A percentile compares a stretch with the other conserved stretches of the same genome.
phyloP scores from a whole-genome alignment of 2,797 vertebrate species.

The Odontamblyopus lacepedii region DNA sequence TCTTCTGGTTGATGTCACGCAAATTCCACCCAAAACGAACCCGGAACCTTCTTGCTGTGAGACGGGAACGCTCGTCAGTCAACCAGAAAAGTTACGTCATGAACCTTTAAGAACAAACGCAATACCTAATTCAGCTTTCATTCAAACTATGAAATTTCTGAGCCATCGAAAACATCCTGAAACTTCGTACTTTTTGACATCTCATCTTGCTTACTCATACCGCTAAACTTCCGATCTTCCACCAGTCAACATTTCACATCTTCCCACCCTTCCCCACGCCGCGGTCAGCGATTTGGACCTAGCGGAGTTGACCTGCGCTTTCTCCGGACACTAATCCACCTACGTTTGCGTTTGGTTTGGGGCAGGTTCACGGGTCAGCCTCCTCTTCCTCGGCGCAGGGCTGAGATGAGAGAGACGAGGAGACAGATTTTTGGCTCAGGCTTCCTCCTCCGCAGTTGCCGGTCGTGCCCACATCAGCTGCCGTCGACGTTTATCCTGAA shows the following conservation, averaged over 20 bases:
- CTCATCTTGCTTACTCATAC: not conserved
- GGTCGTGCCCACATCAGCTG: slow-evolving; percentile 33
- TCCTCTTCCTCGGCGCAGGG: slow-evolving; percentile 38
- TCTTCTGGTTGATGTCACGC: too few relatives aligned
- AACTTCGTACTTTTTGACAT: not conserved
- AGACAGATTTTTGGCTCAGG: slow-evolving; percentile 44
- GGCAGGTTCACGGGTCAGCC: slow-evolving; percentile 65
- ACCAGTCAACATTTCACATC: not conserved
- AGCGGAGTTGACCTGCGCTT: slow-evolving; percentile 42
- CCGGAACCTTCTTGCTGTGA: too few relatives aligned
- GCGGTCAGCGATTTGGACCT: not conserved
- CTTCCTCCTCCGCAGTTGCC: slow-evolving; percentile 46
- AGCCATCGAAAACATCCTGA: too few relatives aligned
- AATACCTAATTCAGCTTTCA: too few relatives aligned
- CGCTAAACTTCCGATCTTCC: not conserved
- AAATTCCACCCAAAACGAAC: too few relatives aligned
- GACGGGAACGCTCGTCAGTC: too few relatives aligned
- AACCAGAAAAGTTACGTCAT: too few relatives aligned
- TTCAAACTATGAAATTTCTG: too few relatives aligned
- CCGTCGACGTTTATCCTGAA: slow-evolving; percentile 10
- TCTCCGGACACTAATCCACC: slow-evolving; percentile 53
- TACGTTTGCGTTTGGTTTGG: slow-evolving; percentile 67
- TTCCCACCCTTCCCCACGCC: slow-evolving; percentile 2
- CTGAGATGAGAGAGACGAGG: slow-evolving; percentile 21
- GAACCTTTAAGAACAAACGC: too few relatives aligned